Conservation (phyloP, 2,113 vertebrate genomes). For the Tretioscincus oriximinensis region DNA sequence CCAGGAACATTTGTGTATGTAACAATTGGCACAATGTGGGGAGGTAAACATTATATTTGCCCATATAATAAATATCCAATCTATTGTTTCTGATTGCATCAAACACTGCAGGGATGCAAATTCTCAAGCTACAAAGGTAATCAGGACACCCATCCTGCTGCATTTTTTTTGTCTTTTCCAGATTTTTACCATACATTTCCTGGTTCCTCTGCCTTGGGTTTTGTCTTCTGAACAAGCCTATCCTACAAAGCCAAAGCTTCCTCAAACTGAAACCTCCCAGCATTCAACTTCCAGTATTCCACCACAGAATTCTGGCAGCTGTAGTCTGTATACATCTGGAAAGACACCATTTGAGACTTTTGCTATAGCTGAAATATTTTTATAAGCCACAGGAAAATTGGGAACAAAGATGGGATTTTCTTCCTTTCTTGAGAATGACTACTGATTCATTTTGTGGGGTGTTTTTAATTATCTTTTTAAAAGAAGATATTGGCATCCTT, state of each 20-base stretch:
- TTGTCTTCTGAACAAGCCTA: not conserved
- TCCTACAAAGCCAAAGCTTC: not conserved
- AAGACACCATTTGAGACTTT: no score
- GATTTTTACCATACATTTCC: not conserved
- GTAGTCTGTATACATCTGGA: no score
- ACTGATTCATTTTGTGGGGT: conserved; percentile 34
- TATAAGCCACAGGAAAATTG: not conserved
- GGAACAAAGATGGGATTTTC: no score
- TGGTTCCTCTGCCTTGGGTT: not conserved
- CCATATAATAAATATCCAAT: not conserved
- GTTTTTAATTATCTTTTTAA: conserved; percentile 9
- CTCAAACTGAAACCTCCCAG: no score
- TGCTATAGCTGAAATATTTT: not conserved
- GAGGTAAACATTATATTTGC: no score
- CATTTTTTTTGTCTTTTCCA: not conserved
- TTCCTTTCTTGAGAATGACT: conserved; percentile 7
- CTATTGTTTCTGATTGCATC: not conserved
- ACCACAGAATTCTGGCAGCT: no score
- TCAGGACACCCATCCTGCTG: no score
- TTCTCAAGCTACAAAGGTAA: not conserved
- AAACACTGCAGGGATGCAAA: not conserved
- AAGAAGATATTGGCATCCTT: conserved; percentile 17
- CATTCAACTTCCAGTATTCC: no score
- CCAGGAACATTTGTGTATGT: not conserved
- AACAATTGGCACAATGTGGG: not conserved